A percentile compares a stretch with the other conserved stretches of the same genome.
phyloP scores from a whole-genome alignment of 2,113 vertebrate species.

The Hippocampus barbouri region DNA sequence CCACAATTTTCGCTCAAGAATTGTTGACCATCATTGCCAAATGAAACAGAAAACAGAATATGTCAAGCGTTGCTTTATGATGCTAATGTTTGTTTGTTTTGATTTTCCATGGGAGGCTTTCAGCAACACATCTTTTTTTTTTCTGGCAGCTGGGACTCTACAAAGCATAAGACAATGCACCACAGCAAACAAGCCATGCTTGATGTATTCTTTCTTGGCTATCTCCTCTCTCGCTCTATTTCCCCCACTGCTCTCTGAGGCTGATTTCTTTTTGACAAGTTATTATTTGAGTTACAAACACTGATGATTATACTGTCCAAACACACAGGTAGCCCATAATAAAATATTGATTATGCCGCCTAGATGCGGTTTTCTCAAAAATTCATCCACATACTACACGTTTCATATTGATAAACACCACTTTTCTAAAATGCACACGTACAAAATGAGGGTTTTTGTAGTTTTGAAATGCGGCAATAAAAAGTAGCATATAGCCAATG shows the following conservation, averaged over 20 bases:
- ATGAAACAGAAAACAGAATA: slow-evolving; percentile 25
- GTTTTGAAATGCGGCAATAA: slow-evolving; percentile 19
- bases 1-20: slow-evolving; percentile 23
- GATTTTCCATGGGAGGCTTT: slow-evolving; percentile 26
- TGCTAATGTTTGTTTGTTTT: slow-evolving; percentile 24
- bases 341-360: slow-evolving; percentile 23
- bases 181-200: slow-evolving; percentile 31
- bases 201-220: slow-evolving; percentile 38
- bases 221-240: slow-evolving; percentile 22
- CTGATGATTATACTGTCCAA: slow-evolving; percentile 32
- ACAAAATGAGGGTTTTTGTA: neutral
- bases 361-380: slow-evolving; percentile 16
- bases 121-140: slow-evolving; percentile 15
- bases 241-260: slow-evolving; percentile 6
- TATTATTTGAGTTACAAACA: slow-evolving; percentile 28
- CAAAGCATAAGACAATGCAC: slow-evolving; percentile 29
- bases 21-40: slow-evolving; percentile 37
- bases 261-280: slow-evolving; percentile 8
- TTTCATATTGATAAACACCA: slow-evolving; percentile 15
- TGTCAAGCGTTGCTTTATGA: slow-evolving; percentile 36
- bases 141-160: slow-evolving; percentile 27
- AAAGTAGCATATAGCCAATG: slow-evolving; percentile 35
- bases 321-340: slow-evolving; percentile 24
- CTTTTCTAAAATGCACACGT: neutral
- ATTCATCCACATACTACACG: slow-evolving; percentile 3